A percentile compares a stretch with the other conserved stretches of the same genome.
Evolutionary conservation across 1,140 invertebrate species (phyloP).

Genomic region (Potamilus streckersoni): DNA sequence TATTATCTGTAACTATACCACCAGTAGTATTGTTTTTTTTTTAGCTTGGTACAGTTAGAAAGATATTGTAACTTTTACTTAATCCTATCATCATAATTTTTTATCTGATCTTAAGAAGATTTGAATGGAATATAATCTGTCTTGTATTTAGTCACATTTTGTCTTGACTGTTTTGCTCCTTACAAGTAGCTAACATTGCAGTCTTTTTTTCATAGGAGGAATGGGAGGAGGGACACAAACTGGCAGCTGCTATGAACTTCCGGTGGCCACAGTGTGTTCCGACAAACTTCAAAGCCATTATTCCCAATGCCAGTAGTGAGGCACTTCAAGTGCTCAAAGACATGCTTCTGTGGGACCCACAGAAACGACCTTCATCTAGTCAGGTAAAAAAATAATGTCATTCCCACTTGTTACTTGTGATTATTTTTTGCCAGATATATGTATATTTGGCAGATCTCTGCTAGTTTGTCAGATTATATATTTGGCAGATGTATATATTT

Average conservation of each 20-base stretch:
- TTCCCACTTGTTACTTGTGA: neutral
- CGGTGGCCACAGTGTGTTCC: conserved; percentile 84
- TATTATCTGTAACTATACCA: no score
- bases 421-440: neutral
- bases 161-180: no score
- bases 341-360: conserved; percentile 92
- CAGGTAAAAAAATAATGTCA: conserved; percentile 41
- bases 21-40: no score
- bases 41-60: no score
- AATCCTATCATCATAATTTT: no score
- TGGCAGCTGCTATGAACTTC: conserved; percentile 95
- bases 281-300: conserved; percentile 77
- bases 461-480: neutral
- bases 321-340: conserved; percentile 88
- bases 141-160: no score
- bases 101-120: no score
- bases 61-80: no score
- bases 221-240: conserved; percentile 94
- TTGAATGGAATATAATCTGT: no score
- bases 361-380: conserved; percentile 87
- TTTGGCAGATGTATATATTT: neutral
- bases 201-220: conserved; percentile 75
- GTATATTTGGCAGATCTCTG: neutral
- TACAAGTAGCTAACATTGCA: no score
- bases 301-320: conserved; percentile 86